Base-by-base conservation (phyloP, 2,888 invertebrate genomes). In the Hemistola chrysoprasaria region DNA sequence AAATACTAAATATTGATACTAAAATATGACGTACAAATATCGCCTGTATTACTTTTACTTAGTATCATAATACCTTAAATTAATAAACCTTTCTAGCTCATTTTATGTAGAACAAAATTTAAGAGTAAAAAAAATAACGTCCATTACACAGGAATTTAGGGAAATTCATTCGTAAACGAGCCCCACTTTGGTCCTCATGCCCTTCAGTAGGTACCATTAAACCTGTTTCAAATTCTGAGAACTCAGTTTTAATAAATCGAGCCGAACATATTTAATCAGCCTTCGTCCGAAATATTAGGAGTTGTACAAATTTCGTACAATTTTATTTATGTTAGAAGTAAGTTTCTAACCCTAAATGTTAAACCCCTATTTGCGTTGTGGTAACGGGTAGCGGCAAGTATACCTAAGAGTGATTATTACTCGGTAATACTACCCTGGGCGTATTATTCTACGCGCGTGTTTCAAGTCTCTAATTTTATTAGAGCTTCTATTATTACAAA, bases 1-100 rank as follows among this genome's bases (percentile, higher is more conserved):
- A 41, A 47, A 49, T 35, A 47, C 41, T 38, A 38, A n/a, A 16
- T 16, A 39, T 45, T 40, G 42, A 52, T 40, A 41, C 33, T 40
- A n/a, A n/a, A n/a, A 24, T 39, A 10, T 7, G 1, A 20, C 11
- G 3, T 16, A 4, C 3, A 16, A 16, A 16, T 4, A 16, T 16
- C 16, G 16, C 16, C n/a, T n/a, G n/a, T n/a, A n/a, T n/a, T n/a
- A n/a, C n/a, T n/a, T n/a, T n/a, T n/a, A n/a, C n/a, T n/a, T n/a
- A n/a, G n/a, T n/a, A n/a, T n/a, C n/a, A n/a, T n/a, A n/a, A n/a
- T n/a, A n/a, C n/a, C n/a, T n/a, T n/a, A n/a, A n/a, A n/a, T n/a
- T n/a, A n/a, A 16, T 16, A 16, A 16, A 16, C 16, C 16, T 16
- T 16, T n/a, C n/a, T n/a, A n/a, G n/a, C n/a, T n/a, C n/a, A n/a